Evolutionary conservation across 2,113 vertebrate species (phyloP), one percentile per base, ranked within the genome.

Genomic region (Tyrannus savana): DNA sequence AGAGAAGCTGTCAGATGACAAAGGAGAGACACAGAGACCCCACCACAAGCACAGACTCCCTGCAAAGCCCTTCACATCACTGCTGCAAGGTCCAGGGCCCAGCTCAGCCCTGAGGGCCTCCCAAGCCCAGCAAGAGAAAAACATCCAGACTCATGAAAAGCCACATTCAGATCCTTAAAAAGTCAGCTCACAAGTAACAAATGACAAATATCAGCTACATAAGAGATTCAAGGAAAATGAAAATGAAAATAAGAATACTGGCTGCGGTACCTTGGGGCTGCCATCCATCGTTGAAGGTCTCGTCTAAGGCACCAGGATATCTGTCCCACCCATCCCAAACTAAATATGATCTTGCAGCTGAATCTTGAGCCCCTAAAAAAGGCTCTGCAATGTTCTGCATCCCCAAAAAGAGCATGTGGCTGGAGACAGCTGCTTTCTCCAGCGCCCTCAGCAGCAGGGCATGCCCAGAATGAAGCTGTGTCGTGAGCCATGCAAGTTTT

Each of bases 1-100:
- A 78, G 42, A 67, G 27, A 80, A 90, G 50, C 5, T 80, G 50
- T 60, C 67, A 90, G 75, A 64, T 66, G 60, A 77, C 59, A 84
- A 81, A 78, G 56, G 41, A 84, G 59, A 90, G 19, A 53, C 42
- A 62, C 14, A 44, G 79, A 91, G 78, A 89, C 35, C 50, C 16
- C 58, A 68, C 22, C 44, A 56, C 31, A 79, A 90, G 37, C 3
- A 23, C 69, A 58, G 7, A 5, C 22, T 59, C 19, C 24, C 39
- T 31, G 15, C 25, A 60, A 64, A 68, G 50, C 19, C 39, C 56
- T 44, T 33, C 23, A 19, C 31, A 55, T 22, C 59, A 30, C 18
- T 49, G 42, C 52, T 79, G 19, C 21, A 3, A 79, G 73, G 12
- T 35, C 59, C 67, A 73, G 30, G 44, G 69, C 50, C 35, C 35